Base-by-base conservation (phyloP, 1,140 invertebrate species). In the Thaumetopoea pityocampa region DNA sequence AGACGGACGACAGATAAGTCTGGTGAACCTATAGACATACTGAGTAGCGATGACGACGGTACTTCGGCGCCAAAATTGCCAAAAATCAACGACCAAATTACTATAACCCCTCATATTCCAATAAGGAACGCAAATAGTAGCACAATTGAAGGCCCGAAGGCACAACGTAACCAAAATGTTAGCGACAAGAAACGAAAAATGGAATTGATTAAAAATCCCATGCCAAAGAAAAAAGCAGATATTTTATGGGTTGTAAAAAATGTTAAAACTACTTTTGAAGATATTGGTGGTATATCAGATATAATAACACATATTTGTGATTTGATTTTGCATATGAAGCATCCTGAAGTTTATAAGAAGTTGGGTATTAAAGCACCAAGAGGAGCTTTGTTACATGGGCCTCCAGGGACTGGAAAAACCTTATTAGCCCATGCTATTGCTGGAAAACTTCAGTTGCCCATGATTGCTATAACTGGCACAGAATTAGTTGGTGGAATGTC, bases 401-500 rank as follows among this genome's bases (percentile, higher is more conserved):
- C 96, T 5, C 94, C 96, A 11, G 97, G 97, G 0, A 96, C 94
- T 85, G 96, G 96, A 0, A 98, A 99, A 86, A 96, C 95, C 4
- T 86, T 97, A 27, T 77, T 99, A 32, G 97, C 95, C 0, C 87
- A 96, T 84, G 96, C 96, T 12, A 94, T 99, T 57, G 95, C 97
- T 35, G 97, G 97, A 3, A 77, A 81, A 50, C 52, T 85, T 7
- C 65, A 80, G 37, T 54, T 98, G 32, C 93, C 95, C 0, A 76
- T 98, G 11, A 69, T 99, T 5, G 93, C 94, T 82, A 90, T 98
- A 3, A 90, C 94, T 24, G 94, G 94, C 0, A 95, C 97, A 2
- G 96, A 99, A 82, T 72, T 99, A 23, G 90, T 99, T 14, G 93
- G 92, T n/a, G 97, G 97, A 7, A 90, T 98, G 51, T 98, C 96